Evolutionary conservation across 2,888 invertebrate genomes (phyloP).

Genomic region (Amblyjoppa proteus): DNA sequence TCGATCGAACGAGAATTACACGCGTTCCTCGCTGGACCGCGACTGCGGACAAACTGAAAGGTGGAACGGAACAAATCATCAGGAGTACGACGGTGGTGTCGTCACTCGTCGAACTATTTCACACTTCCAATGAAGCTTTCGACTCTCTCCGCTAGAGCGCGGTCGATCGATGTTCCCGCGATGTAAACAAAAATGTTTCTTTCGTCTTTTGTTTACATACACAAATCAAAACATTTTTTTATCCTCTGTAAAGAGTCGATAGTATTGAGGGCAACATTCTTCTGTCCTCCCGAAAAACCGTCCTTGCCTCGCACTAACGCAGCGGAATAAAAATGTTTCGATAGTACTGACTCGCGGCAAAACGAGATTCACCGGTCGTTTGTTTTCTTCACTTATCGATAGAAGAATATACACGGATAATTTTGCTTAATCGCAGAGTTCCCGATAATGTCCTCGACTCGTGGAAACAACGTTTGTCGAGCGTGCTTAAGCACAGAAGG

Average conservation of each 20-base stretch:
- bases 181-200: constrained; percentile 24
- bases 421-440: not conserved
- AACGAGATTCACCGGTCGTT: not conserved
- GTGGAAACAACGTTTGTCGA: constrained; percentile 69
- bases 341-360: not conserved
- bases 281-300: not conserved
- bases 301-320: not conserved
- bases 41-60: constrained; percentile 11
- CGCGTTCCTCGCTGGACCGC: not conserved
- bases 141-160: constrained; percentile 9
- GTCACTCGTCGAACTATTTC: not conserved
- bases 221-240: not conserved
- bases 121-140: not conserved
- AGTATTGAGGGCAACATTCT: not conserved
- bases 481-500: constrained; percentile 72
- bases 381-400: not conserved
- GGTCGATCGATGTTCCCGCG: not conserved
- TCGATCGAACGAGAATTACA: constrained; percentile 7
- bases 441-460: constrained; percentile 14
- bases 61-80: constrained; percentile 21
- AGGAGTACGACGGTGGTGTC: not conserved
- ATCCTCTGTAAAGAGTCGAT: not conserved
- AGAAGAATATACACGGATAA: not conserved
- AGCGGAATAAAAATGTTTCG: not conserved
- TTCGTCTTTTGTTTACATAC: not conserved